Base-by-base conservation (phyloP, 2,113 vertebrate species). In the Oryzias celebensis region DNA sequence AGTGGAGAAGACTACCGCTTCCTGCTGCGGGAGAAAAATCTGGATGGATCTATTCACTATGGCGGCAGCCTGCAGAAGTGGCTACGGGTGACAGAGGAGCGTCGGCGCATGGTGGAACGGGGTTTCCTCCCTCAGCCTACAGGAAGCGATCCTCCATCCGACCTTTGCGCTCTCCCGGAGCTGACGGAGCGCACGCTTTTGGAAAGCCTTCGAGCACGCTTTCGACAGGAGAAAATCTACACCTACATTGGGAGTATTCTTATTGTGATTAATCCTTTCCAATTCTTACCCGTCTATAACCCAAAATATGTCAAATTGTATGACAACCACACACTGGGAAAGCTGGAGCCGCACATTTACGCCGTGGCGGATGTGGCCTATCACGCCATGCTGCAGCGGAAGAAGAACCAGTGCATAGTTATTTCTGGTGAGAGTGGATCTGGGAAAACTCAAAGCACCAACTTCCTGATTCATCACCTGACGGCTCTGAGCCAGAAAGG, bases 301-400 rank as follows among this genome's bases (percentile, higher is more conserved):
- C 96, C 96, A 1, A 98, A 98, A 68, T 98, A 98, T 59, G 96
- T 98, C 59, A 96, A 98, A 83, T 93, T 98, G 91, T 98, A 98
- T 0, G 96, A 98, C 85, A 98, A 98, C 88, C 95, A 96, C 78
- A 90, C 93, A 3, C 88, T 98, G 80, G 96, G 96, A 18, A 96
- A 96, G 85, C 92, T 96, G 83, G 96, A 98, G 82, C 96, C 90
- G 7, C 96, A 96, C 64, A 95, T 98, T 74, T 98, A 97, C 0
- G 96, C 96, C 0, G 95, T 98, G 84, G 96, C 96, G 0, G 96
- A 98, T 1, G 95, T 94, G 73, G 95, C 96, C 7, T 98, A 98
- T 74, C 96, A 98, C 1, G 93, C 96, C 50, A 98, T 98, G 96
- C 92, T 98, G 10, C 95, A 96, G 86, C 90, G 93, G 12, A 91